Evolutionary conservation across 2,888 invertebrate species (phyloP).

Genomic region (Drosophila subquinaria): DNA sequence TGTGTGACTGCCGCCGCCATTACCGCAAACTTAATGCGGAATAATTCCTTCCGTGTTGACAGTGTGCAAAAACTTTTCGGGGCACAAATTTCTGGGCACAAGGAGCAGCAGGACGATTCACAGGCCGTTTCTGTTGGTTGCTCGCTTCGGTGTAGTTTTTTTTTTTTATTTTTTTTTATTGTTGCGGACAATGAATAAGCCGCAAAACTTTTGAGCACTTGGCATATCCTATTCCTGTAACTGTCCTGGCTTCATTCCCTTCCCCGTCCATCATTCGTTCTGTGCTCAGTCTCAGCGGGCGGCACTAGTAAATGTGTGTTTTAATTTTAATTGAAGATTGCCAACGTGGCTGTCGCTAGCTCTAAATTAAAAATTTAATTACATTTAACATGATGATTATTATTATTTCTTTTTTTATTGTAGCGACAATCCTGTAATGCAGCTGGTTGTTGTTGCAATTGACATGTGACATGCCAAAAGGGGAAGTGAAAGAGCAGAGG

Average conservation of each 20-base stretch:
- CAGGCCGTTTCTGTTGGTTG: constrained; percentile 33
- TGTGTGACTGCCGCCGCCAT: constrained; percentile 73
- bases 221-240: constrained; percentile 77
- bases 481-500: not conserved
- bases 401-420: constrained; percentile 32
- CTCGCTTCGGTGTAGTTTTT: constrained; percentile 24
- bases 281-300: constrained; percentile 50
- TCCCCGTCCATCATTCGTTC: not conserved
- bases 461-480: constrained; percentile 25
- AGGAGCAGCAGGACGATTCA: constrained; percentile 13
- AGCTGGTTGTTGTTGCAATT: constrained; percentile 25
- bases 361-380: constrained; percentile 80
- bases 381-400: constrained; percentile 76
- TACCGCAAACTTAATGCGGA: constrained; percentile 83
- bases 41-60: constrained; percentile 83
- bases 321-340: constrained; percentile 80
- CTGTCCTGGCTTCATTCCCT: not conserved
- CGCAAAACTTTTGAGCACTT: constrained; percentile 77
- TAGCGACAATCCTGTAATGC: constrained; percentile 31
- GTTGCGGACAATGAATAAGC: constrained; percentile 78
- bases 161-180: constrained; percentile 61
- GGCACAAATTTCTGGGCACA: constrained; percentile 65
- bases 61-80: constrained; percentile 77
- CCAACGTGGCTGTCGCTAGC: constrained; percentile 59
- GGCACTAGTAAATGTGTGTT: constrained; percentile 72